Evolutionary conservation across 2,888 invertebrate genomes (phyloP), one percentile per base, ranked within the genome.

Genomic region (Plutella xylostella): DNA sequence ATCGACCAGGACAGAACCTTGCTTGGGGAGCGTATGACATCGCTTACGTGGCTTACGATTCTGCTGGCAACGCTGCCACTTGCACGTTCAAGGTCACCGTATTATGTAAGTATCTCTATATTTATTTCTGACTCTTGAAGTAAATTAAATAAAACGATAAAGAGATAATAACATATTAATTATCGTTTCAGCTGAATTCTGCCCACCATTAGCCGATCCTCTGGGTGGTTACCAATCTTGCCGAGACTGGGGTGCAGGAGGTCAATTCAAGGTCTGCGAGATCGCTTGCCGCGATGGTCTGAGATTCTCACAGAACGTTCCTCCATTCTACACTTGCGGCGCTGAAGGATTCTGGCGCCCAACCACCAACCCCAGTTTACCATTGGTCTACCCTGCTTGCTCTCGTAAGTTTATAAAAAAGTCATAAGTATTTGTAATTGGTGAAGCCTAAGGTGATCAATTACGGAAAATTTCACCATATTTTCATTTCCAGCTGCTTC

Each of bases 311-410:
- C 93, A 95, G 65, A 89, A 90, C 46, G 93, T 97, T n/a, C 97
- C 98, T 1, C 92, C 94, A 55, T 98, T 98, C 86, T 98, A 97
- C 71, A 96, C 96, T 1, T 98, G 98, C 65, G 97, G 97, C n/a
- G 94, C 93, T 44, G 97, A 98, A 88, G 98, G 98, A 33, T 94
- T 96, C 76, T 98, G 98, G 98, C 87, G 96, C 56, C 97, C 97
- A 42, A 94, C 94, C 1, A 85, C 80, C 30, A 90, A 94, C 62
- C 93, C 94, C 7, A 87, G 86, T 39, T 82, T 92, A 57, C 93
- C 94, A 22, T 79, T 96, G 53, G 85, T 93, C n/a, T 96, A 95
- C 63, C 96, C 96, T 46, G 94, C 96, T 53, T 96, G 96, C 66
- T 95, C 96, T 61, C 88, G 93, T 93, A 87, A 87, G 87, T 67